phyloP scores from a whole-genome alignment of 2,888 invertebrate species.

The Imbricaverruca yamaguchii region DNA sequence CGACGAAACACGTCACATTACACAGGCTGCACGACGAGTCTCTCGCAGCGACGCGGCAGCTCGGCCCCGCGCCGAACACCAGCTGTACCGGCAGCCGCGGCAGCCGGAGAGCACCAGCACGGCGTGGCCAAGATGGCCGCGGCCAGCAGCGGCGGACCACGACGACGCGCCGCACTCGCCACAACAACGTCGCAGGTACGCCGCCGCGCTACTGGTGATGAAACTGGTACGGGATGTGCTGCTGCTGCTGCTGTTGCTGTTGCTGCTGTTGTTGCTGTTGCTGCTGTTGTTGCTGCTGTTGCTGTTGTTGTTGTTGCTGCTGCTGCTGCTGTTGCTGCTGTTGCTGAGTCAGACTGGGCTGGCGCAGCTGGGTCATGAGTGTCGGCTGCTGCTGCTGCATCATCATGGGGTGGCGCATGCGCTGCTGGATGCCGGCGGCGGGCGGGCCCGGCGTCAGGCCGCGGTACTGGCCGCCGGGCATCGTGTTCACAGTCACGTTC shows the following conservation, averaged over 20 bases:
- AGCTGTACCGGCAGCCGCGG: too few relatives aligned
- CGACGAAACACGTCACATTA: too few relatives aligned
- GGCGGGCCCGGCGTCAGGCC: constrained; percentile 22
- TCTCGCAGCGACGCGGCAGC: too few relatives aligned
- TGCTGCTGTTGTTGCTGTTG: constrained; percentile 47
- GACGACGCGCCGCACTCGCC: background rate
- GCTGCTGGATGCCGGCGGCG: constrained; percentile 31
- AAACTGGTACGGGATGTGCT: constrained; percentile 44
- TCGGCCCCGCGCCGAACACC: too few relatives aligned
- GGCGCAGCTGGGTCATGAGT: constrained; percentile 48
- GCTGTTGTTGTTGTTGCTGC: constrained; percentile 49
- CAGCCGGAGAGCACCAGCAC: too few relatives aligned
- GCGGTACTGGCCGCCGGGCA: constrained; percentile 11
- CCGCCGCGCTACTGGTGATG: background rate
- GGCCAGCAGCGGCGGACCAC: background rate
- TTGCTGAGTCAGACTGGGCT: constrained; percentile 49
- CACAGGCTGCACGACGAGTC: too few relatives aligned
- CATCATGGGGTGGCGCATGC: constrained; percentile 36
- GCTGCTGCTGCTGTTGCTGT: constrained; percentile 35
- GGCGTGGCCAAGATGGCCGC: background rate
- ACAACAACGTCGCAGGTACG: background rate
- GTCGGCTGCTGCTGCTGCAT: constrained; percentile 44
- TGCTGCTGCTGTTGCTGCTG: constrained; percentile 51
- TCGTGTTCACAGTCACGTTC: constrained; percentile 21
- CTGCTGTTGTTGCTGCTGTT: constrained; percentile 48